These are phyloP conservation scores for Drosophila pruinosa DNA, from an alignment of 1,140 invertebrate species.

Conservation along the genomic window DNA sequence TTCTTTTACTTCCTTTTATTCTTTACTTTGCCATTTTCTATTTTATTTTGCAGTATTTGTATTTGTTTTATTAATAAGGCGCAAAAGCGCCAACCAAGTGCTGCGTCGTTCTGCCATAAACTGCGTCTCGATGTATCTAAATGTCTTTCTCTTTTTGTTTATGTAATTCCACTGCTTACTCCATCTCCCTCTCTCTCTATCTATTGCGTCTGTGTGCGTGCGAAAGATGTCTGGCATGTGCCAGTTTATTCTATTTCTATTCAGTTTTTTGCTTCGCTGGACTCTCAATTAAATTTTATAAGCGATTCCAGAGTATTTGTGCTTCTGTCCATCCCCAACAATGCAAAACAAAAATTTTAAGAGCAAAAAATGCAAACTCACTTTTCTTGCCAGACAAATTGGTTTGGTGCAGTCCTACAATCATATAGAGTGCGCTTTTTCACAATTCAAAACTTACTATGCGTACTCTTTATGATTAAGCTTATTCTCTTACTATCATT, in stretches of 20 bases:
- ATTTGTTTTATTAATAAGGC: slow-evolving; percentile 77
- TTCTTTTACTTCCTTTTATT: not conserved
- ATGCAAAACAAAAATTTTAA: slow-evolving; percentile 73
- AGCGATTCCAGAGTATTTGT: slow-evolving; percentile 33
- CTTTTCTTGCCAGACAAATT: slow-evolving; percentile 40
- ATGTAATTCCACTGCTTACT: not conserved
- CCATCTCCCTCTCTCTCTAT: not conserved
- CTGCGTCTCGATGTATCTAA: slow-evolving; percentile 3
- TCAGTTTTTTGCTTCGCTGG: slow-evolving; percentile 26
- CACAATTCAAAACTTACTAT: not conserved
- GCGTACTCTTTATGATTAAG: not conserved
- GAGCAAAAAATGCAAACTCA: slow-evolving; percentile 73
- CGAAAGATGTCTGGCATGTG: slow-evolving; percentile 64
- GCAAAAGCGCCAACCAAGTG: slow-evolving; percentile 37
- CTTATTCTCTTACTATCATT: no score
- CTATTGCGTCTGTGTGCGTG: slow-evolving; percentile 38
- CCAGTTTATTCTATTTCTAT: slow-evolving; percentile 57
- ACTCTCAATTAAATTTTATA: slow-evolving; percentile 74
- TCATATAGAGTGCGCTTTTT: not conserved
- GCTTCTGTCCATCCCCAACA: slow-evolving; percentile 37
- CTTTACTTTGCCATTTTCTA: not conserved
- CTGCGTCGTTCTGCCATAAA: slow-evolving; percentile 7
- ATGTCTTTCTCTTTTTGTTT: not conserved
- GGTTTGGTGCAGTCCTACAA: no score
- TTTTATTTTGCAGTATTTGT: slow-evolving; percentile 7